These are phyloP conservation scores for Cyphomyrus discorhynchus DNA, from an alignment of 2,113 vertebrate species.

Conservation along the genomic window DNA sequence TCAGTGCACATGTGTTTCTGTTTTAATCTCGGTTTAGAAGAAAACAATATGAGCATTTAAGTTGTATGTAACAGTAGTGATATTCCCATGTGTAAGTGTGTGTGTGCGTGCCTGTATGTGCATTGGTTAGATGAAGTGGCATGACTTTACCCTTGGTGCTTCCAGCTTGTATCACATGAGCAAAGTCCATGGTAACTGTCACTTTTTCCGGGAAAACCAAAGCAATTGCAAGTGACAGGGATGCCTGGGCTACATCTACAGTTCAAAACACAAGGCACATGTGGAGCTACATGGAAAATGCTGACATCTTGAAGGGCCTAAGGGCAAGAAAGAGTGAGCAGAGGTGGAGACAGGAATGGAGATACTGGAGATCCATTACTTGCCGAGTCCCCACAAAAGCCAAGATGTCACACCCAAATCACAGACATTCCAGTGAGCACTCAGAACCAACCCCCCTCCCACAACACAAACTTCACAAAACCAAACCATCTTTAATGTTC, in stretches of 20 bases:
- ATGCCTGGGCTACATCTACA: background rate
- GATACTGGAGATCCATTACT: background rate
- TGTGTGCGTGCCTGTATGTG: background rate
- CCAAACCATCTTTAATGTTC: background rate
- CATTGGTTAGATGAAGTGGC: background rate
- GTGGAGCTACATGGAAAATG: background rate
- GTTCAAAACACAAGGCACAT: background rate
- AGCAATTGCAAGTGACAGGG: background rate
- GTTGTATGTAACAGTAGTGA: background rate
- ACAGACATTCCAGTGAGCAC: background rate
- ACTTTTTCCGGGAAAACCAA: background rate
- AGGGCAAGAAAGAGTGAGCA: background rate
- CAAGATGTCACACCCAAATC: background rate
- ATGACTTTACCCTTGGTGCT: background rate
- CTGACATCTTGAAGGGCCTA: background rate
- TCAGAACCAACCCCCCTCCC: background rate
- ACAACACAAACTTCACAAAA: background rate
- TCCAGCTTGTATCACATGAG: background rate
- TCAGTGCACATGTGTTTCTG: background rate
- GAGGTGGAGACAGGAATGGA: background rate
- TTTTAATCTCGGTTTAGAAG: background rate
- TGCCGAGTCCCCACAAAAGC: background rate
- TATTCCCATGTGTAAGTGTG: background rate
- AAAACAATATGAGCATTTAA: background rate
- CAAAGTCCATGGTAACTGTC: background rate